These are phyloP conservation scores for Xenops minutus DNA, from an alignment of 2,797 vertebrate species.

Conservation along the genomic window DNA sequence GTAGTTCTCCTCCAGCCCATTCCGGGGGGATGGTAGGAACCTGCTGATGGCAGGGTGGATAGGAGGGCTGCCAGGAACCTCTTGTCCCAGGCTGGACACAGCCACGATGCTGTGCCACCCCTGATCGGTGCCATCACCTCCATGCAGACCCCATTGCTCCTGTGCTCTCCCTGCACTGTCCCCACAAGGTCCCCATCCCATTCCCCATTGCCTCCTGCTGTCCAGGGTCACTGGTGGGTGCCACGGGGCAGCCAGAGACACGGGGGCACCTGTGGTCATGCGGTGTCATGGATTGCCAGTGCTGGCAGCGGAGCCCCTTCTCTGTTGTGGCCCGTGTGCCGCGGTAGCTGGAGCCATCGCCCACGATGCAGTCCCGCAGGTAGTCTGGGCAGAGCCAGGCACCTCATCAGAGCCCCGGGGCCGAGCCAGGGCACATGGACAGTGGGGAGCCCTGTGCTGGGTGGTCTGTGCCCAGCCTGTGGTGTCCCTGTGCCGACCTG, in stretches of 20 bases:
- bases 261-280: slow-evolving; percentile 87
- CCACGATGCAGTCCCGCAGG: slow-evolving; percentile 87
- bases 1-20: slow-evolving; percentile 91
- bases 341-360: slow-evolving; percentile 80
- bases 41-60: slow-evolving; percentile 64
- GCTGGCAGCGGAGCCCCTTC: slow-evolving; percentile 86
- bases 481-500: neutral
- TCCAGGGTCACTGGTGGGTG: neutral
- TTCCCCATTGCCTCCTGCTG: neutral
- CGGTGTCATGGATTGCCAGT: slow-evolving; percentile 89
- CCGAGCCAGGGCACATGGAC: fast-evolving
- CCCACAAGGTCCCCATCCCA: neutral
- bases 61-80: neutral
- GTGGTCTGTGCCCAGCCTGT: neutral
- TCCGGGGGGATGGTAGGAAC: slow-evolving; percentile 82
- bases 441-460: neutral
- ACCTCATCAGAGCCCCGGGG: neutral
- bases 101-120: neutral
- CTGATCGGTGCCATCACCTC: neutral
- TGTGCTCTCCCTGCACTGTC: fast-evolving
- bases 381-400: slow-evolving; percentile 78
- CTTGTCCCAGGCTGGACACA: neutral
- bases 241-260: neutral
- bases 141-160: neutral
- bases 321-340: slow-evolving; percentile 82